Base-by-base conservation (phyloP, 2,113 vertebrate genomes). In the Atherinomorus stipes region DNA sequence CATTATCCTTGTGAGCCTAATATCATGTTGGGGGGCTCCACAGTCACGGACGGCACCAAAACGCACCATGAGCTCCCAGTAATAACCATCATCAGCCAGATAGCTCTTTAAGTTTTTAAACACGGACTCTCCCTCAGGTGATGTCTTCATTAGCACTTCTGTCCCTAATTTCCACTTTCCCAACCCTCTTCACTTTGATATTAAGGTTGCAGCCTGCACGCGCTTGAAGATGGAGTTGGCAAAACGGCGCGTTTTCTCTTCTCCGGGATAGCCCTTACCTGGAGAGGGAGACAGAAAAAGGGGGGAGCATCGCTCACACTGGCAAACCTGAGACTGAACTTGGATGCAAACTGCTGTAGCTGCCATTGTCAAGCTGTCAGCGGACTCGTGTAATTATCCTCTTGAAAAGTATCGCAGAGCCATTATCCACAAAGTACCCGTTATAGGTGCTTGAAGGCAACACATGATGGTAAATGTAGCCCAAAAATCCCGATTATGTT, bases 321-420 rank as follows among this genome's bases (percentile, higher is more conserved):
- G 71, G 67, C 64, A 81, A 87, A 91, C 82, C 89, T 75, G 85
- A 92, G 77, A 76, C 75, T 86, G 88, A 92, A 90, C 84, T 87
- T 90, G 86, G 90, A 92, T 70, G 77, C 81, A 88, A 83, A 89
- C 81, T 57, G 84, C 75, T 88, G 88, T 83, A 65, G 83, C 85
- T 78, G 75, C 84, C 59, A 81, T 90, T 91, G 90, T 90, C 78
- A 40, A 68, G 80, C 90, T 91, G 90, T 93, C 92, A 92, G 73
- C 86, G 77, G 80, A 86, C 84, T 84, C 85, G 78, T 90, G 90
- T 91, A 91, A 93, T 92, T 88, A 93, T 91, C 89, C 90, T 85
- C 84, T 89, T 74, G 82, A 84, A 90, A 90, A 88, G 86, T 90
- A 85, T 83, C 85, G 64, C 80, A 67, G 26, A 66, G 71, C 77